These are phyloP conservation scores for Catostylus mosaicus DNA, from an alignment of 30 jellyfish, hydroid and myxozoan genomes.

Conservation along the genomic window DNA sequence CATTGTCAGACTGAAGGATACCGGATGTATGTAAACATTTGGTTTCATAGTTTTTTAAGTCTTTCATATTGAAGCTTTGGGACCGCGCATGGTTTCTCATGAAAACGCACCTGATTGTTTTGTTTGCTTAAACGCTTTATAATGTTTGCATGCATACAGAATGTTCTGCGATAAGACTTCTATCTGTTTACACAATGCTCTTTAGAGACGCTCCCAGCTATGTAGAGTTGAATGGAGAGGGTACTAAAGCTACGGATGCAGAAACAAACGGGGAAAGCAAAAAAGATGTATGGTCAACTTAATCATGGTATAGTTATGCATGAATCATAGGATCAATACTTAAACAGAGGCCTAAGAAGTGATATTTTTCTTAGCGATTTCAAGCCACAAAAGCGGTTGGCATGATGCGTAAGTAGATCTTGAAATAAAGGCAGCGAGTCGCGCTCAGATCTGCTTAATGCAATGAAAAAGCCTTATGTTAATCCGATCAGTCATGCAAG, in stretches of 20 bases:
- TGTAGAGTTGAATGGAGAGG: too few relatives aligned
- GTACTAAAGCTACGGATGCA: too few relatives aligned
- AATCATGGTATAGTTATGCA: not conserved
- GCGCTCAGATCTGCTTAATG: not conserved
- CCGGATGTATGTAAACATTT: constrained; percentile 92
- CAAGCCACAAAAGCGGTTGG: constrained; percentile 6
- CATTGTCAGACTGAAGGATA: constrained; percentile 78
- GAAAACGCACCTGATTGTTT: too few relatives aligned
- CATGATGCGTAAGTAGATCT: constrained; percentile 4
- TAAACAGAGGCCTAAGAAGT: not conserved
- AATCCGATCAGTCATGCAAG: not conserved
- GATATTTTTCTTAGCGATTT: not conserved
- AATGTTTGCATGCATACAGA: too few relatives aligned
- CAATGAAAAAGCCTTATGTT: constrained; percentile 7
- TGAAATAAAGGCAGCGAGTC: not conserved
- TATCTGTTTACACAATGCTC: too few relatives aligned
- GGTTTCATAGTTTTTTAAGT: not conserved
- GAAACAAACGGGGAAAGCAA: not conserved
- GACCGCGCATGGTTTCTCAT: too few relatives aligned
- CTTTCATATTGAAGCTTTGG: not conserved
- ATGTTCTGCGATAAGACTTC: too few relatives aligned
- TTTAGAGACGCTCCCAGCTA: too few relatives aligned
- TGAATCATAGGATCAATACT: not conserved
- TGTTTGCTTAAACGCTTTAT: too few relatives aligned
- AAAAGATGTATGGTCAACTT: not conserved